A percentile compares a stretch with the other conserved stretches of the same genome.
Conservation (phyloP, 1,140 invertebrate species). For the Lineus longissimus region DNA sequence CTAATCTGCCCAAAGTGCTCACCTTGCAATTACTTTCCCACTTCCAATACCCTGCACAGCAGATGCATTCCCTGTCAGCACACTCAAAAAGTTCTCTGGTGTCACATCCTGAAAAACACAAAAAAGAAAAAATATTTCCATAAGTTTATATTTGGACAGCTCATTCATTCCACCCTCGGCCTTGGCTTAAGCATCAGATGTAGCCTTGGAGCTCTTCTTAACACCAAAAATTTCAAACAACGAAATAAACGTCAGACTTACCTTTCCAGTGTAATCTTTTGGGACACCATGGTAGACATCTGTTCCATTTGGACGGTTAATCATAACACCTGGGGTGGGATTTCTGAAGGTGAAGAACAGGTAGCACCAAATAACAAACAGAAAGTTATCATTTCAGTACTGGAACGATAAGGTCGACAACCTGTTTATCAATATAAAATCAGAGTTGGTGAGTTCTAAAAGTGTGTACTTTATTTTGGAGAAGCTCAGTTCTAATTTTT, state of each 20-base stretch:
- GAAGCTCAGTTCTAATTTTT: too few relatives aligned
- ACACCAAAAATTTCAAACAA: too few relatives aligned
- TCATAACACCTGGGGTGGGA: constrained; percentile 60
- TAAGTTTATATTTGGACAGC: too few relatives aligned
- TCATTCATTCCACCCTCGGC: too few relatives aligned
- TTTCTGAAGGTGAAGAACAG: constrained; percentile 56
- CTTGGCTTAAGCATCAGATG: too few relatives aligned
- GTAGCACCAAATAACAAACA: too few relatives aligned
- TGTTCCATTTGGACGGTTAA: constrained; percentile 61
- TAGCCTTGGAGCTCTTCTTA: too few relatives aligned
- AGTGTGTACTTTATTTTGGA: too few relatives aligned
- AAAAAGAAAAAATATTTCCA: too few relatives aligned
- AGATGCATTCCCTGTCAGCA: constrained; percentile 57
- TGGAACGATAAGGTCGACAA: not conserved
- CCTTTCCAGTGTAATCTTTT: constrained; percentile 60
- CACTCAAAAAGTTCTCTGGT: constrained; percentile 59
- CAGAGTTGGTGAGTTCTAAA: not conserved
- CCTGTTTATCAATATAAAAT: not conserved
- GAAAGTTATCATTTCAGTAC: too few relatives aligned
- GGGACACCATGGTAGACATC: constrained; percentile 62
- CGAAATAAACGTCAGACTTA: constrained; percentile 29
- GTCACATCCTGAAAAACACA: constrained; percentile 56
- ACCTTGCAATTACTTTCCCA: constrained; percentile 61
- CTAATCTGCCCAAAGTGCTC: too few relatives aligned
- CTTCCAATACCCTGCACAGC: constrained; percentile 55